A percentile compares a stretch with the other conserved stretches of the same genome.
phyloP scores from a whole-genome alignment of 37 sponge, comb jelly and placozoan genomes.

The Chondrilla cf. caribensis region DNA sequence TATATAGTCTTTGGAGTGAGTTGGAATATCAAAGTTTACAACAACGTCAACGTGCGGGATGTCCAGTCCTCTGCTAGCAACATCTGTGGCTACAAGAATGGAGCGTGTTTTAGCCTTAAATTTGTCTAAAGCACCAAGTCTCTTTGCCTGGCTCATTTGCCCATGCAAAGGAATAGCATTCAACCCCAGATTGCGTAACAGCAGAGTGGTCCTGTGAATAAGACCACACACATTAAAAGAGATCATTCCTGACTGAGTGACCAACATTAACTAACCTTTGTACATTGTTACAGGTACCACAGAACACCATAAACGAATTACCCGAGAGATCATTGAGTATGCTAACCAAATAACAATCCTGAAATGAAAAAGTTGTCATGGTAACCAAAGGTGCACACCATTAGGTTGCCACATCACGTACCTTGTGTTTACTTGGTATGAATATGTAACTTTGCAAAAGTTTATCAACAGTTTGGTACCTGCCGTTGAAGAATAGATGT shows the following conservation, averaged over 20 bases:
- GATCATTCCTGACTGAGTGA: not conserved
- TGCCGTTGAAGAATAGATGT: not conserved
- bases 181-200: constrained; percentile 89
- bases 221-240: not conserved
- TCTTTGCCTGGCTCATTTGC: constrained; percentile 85
- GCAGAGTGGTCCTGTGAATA: constrained; percentile 66
- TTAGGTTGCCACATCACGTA: no score
- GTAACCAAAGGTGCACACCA: no score
- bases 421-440: constrained; percentile 94
- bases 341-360: constrained; percentile 96
- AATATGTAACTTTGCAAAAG: constrained; percentile 94
- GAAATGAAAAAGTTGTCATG: not conserved
- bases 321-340: constrained; percentile 96
- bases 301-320: constrained; percentile 99
- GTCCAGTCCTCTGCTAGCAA: constrained; percentile 97
- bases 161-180: constrained; percentile 96
- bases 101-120: constrained; percentile 84
- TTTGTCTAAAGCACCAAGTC: constrained; percentile 95
- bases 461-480: constrained; percentile 94
- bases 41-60: constrained; percentile 99
- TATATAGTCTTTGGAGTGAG: constrained; percentile 99
- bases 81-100: constrained; percentile 96
- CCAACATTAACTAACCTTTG: constrained; percentile 56
- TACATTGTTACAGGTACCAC: constrained; percentile 94
- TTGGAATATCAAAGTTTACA: constrained; percentile 97